Evolutionary conservation across 2,113 vertebrate species (phyloP).

Genomic region (Chaetodon trifascialis): DNA sequence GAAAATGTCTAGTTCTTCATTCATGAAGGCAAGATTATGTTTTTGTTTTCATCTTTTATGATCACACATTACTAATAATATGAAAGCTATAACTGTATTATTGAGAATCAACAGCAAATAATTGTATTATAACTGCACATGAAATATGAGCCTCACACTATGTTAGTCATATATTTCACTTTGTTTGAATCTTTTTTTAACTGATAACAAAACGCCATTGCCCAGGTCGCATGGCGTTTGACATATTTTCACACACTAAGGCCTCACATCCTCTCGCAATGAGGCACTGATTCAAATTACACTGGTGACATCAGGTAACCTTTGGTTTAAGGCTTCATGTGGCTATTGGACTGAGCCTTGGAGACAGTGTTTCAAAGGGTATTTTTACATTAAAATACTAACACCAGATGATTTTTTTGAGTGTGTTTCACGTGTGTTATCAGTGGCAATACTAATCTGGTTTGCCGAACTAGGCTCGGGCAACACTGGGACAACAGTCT

Average conservation of each 20-base stretch:
- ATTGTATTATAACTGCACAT: neutral
- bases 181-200: too few species aligned
- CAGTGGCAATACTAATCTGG: neutral
- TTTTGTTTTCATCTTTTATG: neutral
- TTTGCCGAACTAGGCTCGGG: neutral
- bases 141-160: neutral
- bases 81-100: neutral
- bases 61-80: neutral
- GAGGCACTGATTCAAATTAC: slow-evolving; percentile 4
- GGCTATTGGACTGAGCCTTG: neutral
- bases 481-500: too few species aligned
- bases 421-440: neutral
- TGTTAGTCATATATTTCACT: too few species aligned
- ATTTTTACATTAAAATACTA: neutral
- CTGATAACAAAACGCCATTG: neutral
- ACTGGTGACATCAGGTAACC: neutral
- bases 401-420: neutral
- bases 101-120: neutral
- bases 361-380: neutral
- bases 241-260: neutral
- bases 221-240: neutral
- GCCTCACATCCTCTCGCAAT: neutral
- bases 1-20: neutral
- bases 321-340: neutral
- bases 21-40: neutral